Evolutionary conservation across 2,888 invertebrate species (phyloP).

Genomic region (Ochropleura leucogaster): DNA sequence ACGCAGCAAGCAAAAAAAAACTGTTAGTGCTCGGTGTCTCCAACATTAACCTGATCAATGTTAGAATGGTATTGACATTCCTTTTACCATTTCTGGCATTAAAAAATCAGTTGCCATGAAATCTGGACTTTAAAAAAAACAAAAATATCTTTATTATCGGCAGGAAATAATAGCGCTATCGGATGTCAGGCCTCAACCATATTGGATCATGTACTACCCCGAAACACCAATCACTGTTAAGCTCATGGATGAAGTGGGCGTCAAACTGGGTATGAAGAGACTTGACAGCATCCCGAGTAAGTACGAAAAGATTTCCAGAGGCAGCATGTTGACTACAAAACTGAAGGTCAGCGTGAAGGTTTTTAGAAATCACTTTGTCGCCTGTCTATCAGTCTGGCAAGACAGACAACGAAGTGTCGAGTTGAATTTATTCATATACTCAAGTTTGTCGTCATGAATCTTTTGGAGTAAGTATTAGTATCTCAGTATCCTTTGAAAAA

Average conservation of each 20-base stretch:
- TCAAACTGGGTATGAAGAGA: constrained; percentile 27
- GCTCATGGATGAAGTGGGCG: constrained; percentile 48
- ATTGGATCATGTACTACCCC: constrained; percentile 38
- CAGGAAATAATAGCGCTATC: constrained; percentile 36
- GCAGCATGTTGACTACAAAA: background rate
- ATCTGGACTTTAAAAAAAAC: too few species aligned
- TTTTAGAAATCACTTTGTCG: background rate
- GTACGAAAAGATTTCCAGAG: background rate
- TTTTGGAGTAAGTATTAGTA: too few species aligned
- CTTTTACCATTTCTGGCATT: background rate
- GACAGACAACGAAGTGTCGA: too few species aligned
- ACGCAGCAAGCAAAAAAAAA: too few species aligned
- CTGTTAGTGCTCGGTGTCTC: too few species aligned
- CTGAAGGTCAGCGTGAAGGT: background rate
- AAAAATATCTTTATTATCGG: constrained; percentile 10
- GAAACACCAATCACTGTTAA: constrained; percentile 32
- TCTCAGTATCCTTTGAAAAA: too few species aligned
- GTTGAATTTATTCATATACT: too few species aligned
- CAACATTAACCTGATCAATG: too few species aligned
- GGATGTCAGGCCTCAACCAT: background rate
- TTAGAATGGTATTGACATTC: background rate
- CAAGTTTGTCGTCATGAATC: too few species aligned
- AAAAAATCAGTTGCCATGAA: background rate
- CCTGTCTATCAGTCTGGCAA: too few species aligned
- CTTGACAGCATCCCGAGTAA: constrained; percentile 23